A percentile compares a stretch with the other conserved stretches of the same genome.
Evolutionary conservation across 2,113 vertebrate species (phyloP).

Genomic region (Phasianus colchicus): DNA sequence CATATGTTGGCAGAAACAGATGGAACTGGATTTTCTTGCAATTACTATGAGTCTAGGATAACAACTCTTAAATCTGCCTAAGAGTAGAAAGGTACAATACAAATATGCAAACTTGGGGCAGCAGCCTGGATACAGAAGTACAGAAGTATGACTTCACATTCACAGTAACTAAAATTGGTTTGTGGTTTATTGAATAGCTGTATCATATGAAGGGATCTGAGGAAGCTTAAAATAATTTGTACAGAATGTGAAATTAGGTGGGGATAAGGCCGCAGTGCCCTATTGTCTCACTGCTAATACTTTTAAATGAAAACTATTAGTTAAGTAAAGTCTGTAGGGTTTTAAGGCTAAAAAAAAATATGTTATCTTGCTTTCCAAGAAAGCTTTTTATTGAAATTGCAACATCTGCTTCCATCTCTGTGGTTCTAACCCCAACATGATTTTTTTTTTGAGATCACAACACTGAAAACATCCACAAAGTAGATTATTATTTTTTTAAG

Average conservation of each 20-base stretch:
- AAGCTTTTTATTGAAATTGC: conserved; percentile 15
- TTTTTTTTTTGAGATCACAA: conserved; percentile 37
- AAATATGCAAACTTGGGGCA: background rate
- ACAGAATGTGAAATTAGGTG: background rate
- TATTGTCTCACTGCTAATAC: background rate
- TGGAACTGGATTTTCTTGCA: conserved; percentile 63
- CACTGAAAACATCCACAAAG: conserved; percentile 19
- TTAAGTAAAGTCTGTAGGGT: background rate
- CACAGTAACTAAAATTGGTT: background rate
- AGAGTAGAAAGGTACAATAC: background rate
- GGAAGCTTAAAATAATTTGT: background rate
- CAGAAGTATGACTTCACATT: background rate
- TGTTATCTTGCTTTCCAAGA: background rate
- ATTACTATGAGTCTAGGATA: conserved; percentile 51
- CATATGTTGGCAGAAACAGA: conserved; percentile 62
- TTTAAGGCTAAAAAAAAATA: background rate
- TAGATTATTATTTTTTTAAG: background rate
- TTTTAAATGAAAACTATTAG: conserved; percentile 28
- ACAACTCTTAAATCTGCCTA: conserved; percentile 39
- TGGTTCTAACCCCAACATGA: background rate
- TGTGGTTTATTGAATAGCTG: background rate
- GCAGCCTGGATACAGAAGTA: background rate
- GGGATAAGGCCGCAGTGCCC: background rate
- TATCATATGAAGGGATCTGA: background rate
- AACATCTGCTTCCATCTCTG: conserved; percentile 14